These are phyloP conservation scores for Heterotilapia buettikoferi DNA, from an alignment of 2,113 vertebrate genomes.

Conservation along the genomic window DNA sequence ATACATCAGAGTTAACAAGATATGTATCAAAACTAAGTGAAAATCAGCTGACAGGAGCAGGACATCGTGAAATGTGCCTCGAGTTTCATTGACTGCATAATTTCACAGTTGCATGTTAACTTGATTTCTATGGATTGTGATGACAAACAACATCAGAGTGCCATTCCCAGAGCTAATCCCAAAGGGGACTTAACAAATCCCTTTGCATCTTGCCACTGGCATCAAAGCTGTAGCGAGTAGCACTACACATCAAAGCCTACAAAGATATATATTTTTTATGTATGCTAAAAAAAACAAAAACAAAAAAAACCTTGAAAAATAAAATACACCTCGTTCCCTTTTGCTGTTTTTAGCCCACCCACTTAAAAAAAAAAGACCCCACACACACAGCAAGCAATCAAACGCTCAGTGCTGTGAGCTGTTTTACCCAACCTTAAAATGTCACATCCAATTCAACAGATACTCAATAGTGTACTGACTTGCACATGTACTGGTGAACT, in stretches of 20 bases:
- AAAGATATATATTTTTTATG: background rate
- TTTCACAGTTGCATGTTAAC: background rate
- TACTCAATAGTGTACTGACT: constrained; percentile 32
- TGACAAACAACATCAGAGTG: constrained; percentile 31
- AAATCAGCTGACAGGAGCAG: background rate
- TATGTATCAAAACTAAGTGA: background rate
- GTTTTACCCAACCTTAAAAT: constrained; percentile 53
- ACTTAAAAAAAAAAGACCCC: background rate
- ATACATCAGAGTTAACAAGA: background rate
- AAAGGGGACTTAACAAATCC: constrained; percentile 36
- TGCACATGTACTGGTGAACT: constrained; percentile 15
- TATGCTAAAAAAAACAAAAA: background rate
- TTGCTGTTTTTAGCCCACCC: background rate
- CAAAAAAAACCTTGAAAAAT: background rate
- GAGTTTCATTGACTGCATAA: background rate
- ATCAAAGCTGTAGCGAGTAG: constrained; percentile 31
- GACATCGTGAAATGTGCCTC: background rate
- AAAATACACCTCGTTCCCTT: background rate
- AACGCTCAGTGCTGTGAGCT: constrained; percentile 8
- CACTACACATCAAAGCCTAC: constrained; percentile 24
- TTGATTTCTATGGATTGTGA: constrained; percentile 30
- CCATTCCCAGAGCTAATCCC: constrained; percentile 33
- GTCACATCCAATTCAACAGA: constrained; percentile 52
- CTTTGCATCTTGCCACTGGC: constrained; percentile 16
- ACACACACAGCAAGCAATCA: background rate